Base-by-base conservation (phyloP, 2,888 invertebrate species). In the Cloeon dipterum region DNA sequence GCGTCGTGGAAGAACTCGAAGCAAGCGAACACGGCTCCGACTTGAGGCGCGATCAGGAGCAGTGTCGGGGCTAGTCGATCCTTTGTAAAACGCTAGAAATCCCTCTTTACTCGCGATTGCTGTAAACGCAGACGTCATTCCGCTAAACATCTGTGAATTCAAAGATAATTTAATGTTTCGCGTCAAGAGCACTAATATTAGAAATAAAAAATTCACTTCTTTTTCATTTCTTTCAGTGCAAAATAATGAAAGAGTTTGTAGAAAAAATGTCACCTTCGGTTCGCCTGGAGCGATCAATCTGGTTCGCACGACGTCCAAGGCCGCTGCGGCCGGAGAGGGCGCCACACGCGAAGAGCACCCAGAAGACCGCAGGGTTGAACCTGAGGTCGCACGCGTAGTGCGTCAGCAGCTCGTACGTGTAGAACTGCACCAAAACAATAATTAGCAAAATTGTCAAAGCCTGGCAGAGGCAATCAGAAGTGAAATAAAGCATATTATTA, bases 261-360 rank as follows among this genome's bases (percentile, higher is more conserved):
- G n/a, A n/a, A n/a, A n/a, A n/a, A n/a, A n/a, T n/a, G n/a, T n/a
- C n/a, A 62, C 61, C 53, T 63, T 65, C 16, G 61, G 59, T 44
- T 66, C 59, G 29, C 66, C 66, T 58, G 89, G 89, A 10, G 89
- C 91, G 38, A 96, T 79, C 43, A 98, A 64, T 48, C 96, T 68
- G 2, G 98, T 98, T 48, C 94, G 66, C 17, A 91, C 63, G 0
- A 88, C 82, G 62, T 98, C 98, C 49, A 91, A 74, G 1, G 98
- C 85, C 89, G 8, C 64, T 37, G 21, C 69, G 65, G 5, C 93
- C 93, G 37, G 91, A 76, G 3, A 76, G 47, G 20, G 77, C 75
- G 5, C 96, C 98, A 57, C 82, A 79, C 4, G 71, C 45, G 53
- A 89, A 88, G 57, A 74, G 66, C 7, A 21, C 3, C 19, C 19